Percentiles rank a stretch among this genome's conserved stretches.
Conservation (phyloP, 2,888 invertebrate species). For the Ditula angustiorana region DNA sequence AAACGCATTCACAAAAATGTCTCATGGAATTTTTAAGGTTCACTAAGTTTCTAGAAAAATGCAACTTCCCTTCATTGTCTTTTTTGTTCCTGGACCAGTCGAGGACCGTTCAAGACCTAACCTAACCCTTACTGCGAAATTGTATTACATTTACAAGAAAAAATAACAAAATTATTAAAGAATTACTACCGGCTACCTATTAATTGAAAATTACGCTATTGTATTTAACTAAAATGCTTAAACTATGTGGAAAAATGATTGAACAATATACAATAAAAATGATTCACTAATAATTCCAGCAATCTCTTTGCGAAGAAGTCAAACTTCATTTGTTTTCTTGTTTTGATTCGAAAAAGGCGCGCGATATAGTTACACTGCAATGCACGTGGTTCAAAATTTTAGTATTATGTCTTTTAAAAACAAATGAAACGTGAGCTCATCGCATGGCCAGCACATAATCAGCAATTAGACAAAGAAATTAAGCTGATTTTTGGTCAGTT, state of each 20-base stretch:
- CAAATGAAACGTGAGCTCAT: conserved; percentile 19
- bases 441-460: neutral
- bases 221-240: conserved; percentile 81
- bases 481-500: conserved; percentile 1
- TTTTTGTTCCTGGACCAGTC: conserved; percentile 77
- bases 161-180: conserved; percentile 83
- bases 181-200: conserved; percentile 81
- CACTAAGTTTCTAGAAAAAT: conserved; percentile 67
- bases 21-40: conserved; percentile 58
- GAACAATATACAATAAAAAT: conserved; percentile 85
- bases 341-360: neutral
- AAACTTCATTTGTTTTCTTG: conserved; percentile 45
- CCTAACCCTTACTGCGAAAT: conserved; percentile 74
- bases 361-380: conserved; percentile 42
- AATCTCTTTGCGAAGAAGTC: conserved; percentile 57
- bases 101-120: conserved; percentile 75
- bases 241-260: conserved; percentile 83
- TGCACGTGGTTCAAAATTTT: conserved; percentile 22
- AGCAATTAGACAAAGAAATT: conserved; percentile 9
- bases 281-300: conserved; percentile 80
- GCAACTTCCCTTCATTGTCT: conserved; percentile 83
- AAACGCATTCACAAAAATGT: conserved; percentile 43
- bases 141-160: conserved; percentile 79
- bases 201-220: conserved; percentile 81
- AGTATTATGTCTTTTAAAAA: neutral